Base-by-base conservation (phyloP, 2,888 invertebrate genomes). In the Isoperla grammatica region DNA sequence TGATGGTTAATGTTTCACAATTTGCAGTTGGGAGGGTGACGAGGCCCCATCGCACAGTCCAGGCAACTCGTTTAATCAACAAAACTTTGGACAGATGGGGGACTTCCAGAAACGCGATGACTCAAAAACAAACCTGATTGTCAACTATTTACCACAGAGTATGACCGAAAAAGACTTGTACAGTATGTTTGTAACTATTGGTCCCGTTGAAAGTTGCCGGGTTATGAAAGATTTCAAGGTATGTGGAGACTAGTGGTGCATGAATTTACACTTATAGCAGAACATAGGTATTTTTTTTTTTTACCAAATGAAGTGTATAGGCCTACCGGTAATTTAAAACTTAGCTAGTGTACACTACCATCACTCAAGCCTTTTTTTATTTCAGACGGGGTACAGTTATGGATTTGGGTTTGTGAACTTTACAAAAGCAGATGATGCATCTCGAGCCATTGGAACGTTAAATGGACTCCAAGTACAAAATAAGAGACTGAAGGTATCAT, bases 371-470 rank as follows among this genome's bases (percentile, higher is more conserved):
- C n/a, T n/a, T n/a, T n/a, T 29, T 35, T 57, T 12, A 11, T 13
- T 57, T 35, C 57, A 90, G 83, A 94, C 95, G 74, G 94, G 94
- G 53, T 95, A 95, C 79, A 95, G 95, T 76, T 95, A 90, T 76
- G 96, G 96, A 43, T 96, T 95, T 76, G 96, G 95, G 42, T 96
- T 96, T 76, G 93, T 95, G 48, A 95, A 95, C 75, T 96, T 89
- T 75, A 82, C 86, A 57, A 84, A 86, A 61, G 87, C 89, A 65
- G 88, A 88, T 71, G 92, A 95, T 75, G 95, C 95, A 39, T 76
- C 84, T 58, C 82, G 88, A 67, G 95, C 96, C 50, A 93, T 95
- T 65, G 85, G 86, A 69, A 85, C 87, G 45, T 81, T 95, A 69
- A 95, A 95, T 74, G 95, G 95, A 35, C 84, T 88, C 66, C 87